Evolutionary conservation across 2,797 vertebrate genomes (phyloP).

Genomic region (Hybognathus amarus): DNA sequence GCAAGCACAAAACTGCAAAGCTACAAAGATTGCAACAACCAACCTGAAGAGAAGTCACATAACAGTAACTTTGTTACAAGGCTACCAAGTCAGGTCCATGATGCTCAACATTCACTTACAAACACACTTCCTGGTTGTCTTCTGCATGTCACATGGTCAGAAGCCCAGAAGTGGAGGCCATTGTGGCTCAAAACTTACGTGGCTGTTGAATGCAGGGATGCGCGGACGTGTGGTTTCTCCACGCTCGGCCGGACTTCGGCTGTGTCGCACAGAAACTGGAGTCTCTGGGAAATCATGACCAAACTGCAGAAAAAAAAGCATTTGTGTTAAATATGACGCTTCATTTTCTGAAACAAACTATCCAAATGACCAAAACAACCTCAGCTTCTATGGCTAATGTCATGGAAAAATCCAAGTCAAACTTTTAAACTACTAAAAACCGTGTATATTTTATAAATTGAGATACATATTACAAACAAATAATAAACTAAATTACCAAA

Average conservation of each 20-base stretch:
- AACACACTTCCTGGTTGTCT: constrained; percentile 58
- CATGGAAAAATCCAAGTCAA: background rate
- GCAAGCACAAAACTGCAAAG: constrained; percentile 19
- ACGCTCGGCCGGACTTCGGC: constrained; percentile 83
- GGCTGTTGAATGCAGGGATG: constrained; percentile 89
- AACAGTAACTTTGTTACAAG: constrained; percentile 39
- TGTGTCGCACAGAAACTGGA: constrained; percentile 83
- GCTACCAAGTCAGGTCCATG: constrained; percentile 49
- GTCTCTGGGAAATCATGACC: constrained; percentile 86
- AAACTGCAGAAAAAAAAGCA: constrained; percentile 76
- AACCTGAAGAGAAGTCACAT: constrained; percentile 24
- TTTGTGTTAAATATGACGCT: background rate
- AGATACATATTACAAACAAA: background rate
- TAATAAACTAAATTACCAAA: background rate
- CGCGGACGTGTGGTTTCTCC: constrained; percentile 82
- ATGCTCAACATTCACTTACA: constrained; percentile 41
- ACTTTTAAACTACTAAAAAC: too few species aligned
- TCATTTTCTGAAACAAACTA: background rate
- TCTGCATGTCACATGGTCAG: constrained; percentile 51
- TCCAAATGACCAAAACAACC: background rate
- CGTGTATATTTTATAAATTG: background rate
- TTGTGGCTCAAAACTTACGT: constrained; percentile 81
- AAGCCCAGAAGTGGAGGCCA: constrained; percentile 6
- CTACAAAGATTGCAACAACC: constrained; percentile 7
- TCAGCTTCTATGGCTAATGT: background rate